Evolutionary conservation across 2,888 invertebrate genomes (phyloP).

Genomic region (Dryobota labecula): DNA sequence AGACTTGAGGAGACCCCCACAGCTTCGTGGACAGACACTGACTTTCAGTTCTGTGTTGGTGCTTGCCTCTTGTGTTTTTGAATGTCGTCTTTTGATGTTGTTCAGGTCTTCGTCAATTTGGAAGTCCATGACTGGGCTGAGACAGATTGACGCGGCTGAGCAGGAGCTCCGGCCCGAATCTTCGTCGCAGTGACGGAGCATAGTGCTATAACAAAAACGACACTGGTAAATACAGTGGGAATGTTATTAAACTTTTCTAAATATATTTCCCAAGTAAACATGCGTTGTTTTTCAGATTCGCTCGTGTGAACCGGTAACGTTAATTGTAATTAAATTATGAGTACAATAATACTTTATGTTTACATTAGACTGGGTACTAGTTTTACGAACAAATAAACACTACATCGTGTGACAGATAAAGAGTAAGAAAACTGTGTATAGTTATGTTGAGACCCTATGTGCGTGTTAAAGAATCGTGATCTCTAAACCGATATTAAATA

Average conservation of each 20-base stretch:
- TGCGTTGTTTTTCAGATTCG: slow-evolving; percentile 19
- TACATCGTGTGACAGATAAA: not conserved
- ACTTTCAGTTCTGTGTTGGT: slow-evolving; percentile 90
- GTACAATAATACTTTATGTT: slow-evolving; percentile 1
- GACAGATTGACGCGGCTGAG: slow-evolving; percentile 84
- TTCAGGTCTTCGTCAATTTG: slow-evolving; percentile 67
- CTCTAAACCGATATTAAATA: slow-evolving; percentile 68
- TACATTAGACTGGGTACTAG: not conserved
- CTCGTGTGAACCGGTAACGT: slow-evolving; percentile 4
- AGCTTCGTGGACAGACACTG: slow-evolving; percentile 82
- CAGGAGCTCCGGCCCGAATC: slow-evolving; percentile 89
- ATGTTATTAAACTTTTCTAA: slow-evolving; percentile 28
- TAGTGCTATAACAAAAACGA: slow-evolving; percentile 74
- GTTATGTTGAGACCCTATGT: not conserved
- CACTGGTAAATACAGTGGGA: slow-evolving; percentile 30
- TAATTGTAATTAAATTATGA: slow-evolving; percentile 4
- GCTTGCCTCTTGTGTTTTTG: slow-evolving; percentile 82
- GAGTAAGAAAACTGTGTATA: not conserved
- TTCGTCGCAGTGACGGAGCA: slow-evolving; percentile 85
- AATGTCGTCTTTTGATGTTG: slow-evolving; percentile 68
- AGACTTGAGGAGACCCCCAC: slow-evolving; percentile 80
- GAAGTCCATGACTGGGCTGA: slow-evolving; percentile 81
- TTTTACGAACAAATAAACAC: no score
- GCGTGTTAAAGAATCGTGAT: slow-evolving; percentile 56
- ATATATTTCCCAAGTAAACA: slow-evolving; percentile 18